These are phyloP conservation scores for Proisotoma minuta DNA, from an alignment of 2,888 invertebrate genomes.

Conservation along the genomic window DNA sequence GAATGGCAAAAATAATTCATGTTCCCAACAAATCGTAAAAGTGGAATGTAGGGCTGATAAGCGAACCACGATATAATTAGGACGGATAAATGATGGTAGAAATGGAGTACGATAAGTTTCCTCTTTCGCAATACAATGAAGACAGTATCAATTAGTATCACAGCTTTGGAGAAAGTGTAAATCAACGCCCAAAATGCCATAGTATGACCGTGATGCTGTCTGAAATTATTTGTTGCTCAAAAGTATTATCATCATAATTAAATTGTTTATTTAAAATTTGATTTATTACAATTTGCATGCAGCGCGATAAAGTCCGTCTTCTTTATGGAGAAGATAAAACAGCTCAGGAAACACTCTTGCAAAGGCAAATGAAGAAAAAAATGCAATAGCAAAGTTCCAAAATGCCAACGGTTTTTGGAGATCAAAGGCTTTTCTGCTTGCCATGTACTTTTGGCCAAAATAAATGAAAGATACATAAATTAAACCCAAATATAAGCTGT, in stretches of 20 bases:
- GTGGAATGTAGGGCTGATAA: slow-evolving; percentile 30
- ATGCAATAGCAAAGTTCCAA: slow-evolving; percentile 36
- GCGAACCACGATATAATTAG: slow-evolving; percentile 31
- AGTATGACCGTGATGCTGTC: slow-evolving; percentile 31
- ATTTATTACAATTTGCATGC: slow-evolving; percentile 31
- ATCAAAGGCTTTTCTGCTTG: slow-evolving; percentile 30
- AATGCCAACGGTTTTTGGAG: slow-evolving; percentile 25
- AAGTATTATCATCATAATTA: background rate
- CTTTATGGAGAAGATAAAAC: slow-evolving; percentile 22
- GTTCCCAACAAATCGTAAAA: slow-evolving; percentile 29
- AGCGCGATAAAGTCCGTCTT: slow-evolving; percentile 31
- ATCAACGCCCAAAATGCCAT: slow-evolving; percentile 36
- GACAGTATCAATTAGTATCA: slow-evolving; percentile 31
- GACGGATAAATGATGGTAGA: slow-evolving; percentile 34
- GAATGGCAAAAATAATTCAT: slow-evolving; percentile 33
- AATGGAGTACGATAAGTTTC: slow-evolving; percentile 33
- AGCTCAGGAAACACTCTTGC: slow-evolving; percentile 33
- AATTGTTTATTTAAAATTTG: background rate
- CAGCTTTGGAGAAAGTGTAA: slow-evolving; percentile 29
- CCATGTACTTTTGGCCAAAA: slow-evolving; percentile 23
- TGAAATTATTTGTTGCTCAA: background rate
- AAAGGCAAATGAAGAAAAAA: slow-evolving; percentile 31
- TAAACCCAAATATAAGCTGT: slow-evolving; percentile 19
- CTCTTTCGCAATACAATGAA: slow-evolving; percentile 36
- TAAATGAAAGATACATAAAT: slow-evolving; percentile 28